phyloP scores from a whole-genome alignment of 2,797 vertebrate genomes.

The Melanotaenia maccullochi region DNA sequence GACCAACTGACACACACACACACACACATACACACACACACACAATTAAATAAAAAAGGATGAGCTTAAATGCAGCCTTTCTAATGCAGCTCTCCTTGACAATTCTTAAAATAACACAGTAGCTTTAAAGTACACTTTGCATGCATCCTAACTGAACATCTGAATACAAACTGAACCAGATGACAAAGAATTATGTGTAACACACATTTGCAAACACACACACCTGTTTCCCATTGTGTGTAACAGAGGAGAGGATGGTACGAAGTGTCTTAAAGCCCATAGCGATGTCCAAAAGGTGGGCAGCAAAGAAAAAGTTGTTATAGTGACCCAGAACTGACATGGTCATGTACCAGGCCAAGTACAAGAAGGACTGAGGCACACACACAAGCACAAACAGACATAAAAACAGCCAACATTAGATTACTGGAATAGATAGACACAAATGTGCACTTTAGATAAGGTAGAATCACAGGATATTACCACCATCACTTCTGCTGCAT shows the following conservation, averaged over 20 bases:
- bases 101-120: conserved; percentile 33
- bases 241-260: conserved; percentile 84
- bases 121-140: conserved; percentile 47
- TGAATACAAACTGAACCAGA: conserved; percentile 44
- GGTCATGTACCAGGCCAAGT: conserved; percentile 82
- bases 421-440: conserved; percentile 44
- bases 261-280: conserved; percentile 86
- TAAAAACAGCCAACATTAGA: conserved; percentile 51
- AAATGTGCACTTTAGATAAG: conserved; percentile 72
- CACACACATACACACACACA: conserved; percentile 10
- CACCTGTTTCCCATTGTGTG: conserved; percentile 86
- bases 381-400: conserved; percentile 39
- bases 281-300: conserved; percentile 84
- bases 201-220: conserved; percentile 28
- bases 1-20: conserved; percentile 66
- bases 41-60: conserved; percentile 37
- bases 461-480: conserved; percentile 72
- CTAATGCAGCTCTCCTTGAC: conserved; percentile 26
- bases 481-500: conserved; percentile 25
- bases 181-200: conserved; percentile 17
- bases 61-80: conserved; percentile 30
- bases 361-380: conserved; percentile 81
- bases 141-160: conserved; percentile 14
- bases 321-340: conserved; percentile 83
- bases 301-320: conserved; percentile 86